Conservation (phyloP, 2,888 invertebrate genomes). For the Stratiomys singularior region DNA sequence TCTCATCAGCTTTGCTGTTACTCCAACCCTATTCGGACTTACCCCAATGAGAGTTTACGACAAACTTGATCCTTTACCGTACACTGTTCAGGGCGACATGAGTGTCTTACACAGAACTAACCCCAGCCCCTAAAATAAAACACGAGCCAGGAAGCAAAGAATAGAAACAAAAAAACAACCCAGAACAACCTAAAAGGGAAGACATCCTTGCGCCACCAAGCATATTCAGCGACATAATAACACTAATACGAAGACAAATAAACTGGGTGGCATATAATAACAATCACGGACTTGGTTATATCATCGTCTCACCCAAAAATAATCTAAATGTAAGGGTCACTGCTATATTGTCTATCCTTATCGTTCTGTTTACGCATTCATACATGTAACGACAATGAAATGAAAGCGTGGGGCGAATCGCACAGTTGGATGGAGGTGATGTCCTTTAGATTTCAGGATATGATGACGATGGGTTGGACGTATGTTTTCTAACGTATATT, state of each 20-base stretch:
- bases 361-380: constrained; percentile 42
- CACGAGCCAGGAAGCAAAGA: neutral
- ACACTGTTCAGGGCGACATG: constrained; percentile 39
- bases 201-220: constrained; percentile 12
- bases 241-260: constrained; percentile 46
- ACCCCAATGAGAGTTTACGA: constrained; percentile 28
- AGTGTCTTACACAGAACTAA: constrained; percentile 41
- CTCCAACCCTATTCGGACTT: neutral
- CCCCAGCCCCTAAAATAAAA: constrained; percentile 6
- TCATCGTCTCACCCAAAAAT: constrained; percentile 19
- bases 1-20: neutral
- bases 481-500: constrained; percentile 35
- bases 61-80: neutral
- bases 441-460: constrained; percentile 4
- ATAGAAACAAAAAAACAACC: too few species aligned
- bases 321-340: constrained; percentile 20
- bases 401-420: constrained; percentile 7
- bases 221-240: constrained; percentile 35
- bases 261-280: constrained; percentile 46
- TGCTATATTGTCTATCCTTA: constrained; percentile 14
- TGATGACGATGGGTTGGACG: constrained; percentile 23
- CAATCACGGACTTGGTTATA: constrained; percentile 44
- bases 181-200: neutral
- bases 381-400: constrained; percentile 25
- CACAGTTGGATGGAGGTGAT: constrained; percentile 8